These are phyloP conservation scores for Rhopalosiphum nymphaeae DNA, from an alignment of 2,888 invertebrate species.

Conservation along the genomic window DNA sequence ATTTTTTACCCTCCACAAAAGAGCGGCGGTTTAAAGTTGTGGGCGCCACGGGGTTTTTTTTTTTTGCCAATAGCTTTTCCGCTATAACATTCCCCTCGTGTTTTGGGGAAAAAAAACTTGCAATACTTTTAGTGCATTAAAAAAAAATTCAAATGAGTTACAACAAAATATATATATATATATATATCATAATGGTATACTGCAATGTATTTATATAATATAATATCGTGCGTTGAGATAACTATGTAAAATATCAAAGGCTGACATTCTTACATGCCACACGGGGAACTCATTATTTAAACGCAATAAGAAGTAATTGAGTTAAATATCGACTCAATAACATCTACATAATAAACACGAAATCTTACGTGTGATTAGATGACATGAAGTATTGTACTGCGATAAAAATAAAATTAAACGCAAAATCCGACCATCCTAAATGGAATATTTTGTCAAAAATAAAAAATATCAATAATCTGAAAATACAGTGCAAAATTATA, in stretches of 20 bases:
- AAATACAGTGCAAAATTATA: background rate
- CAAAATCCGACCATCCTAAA: background rate
- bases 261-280: background rate
- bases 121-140: constrained; percentile 48
- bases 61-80: constrained; percentile 31
- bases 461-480: background rate
- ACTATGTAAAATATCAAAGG: background rate
- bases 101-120: constrained; percentile 24
- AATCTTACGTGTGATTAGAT: too few species aligned
- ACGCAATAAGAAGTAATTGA: background rate
- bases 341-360: background rate
- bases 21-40: constrained; percentile 52
- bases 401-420: background rate
- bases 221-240: background rate
- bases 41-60: constrained; percentile 31
- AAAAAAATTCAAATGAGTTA: constrained; percentile 26
- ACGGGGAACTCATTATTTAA: background rate
- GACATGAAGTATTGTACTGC: background rate
- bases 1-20: constrained; percentile 34
- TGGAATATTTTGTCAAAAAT: background rate
- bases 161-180: background rate
- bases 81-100: background rate
- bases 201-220: background rate
- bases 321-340: background rate
- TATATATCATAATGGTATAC: background rate